These are phyloP conservation scores for Tarsius wallacei DNA, from an alignment of 2,797 vertebrate genomes.

Conservation along the genomic window DNA sequence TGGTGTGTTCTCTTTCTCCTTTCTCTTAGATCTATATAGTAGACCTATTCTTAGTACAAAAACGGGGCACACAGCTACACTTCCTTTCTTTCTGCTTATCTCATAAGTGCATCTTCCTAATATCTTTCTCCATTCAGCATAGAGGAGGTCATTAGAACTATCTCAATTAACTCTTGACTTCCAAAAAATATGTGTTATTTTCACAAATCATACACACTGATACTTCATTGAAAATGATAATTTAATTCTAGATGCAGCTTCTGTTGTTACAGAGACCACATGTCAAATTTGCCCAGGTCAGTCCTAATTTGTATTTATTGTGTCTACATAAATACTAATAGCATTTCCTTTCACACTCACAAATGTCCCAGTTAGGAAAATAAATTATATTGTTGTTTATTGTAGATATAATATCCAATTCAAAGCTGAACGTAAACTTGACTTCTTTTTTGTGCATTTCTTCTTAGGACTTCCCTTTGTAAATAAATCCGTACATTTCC, in stretches of 20 bases:
- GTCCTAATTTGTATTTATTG: neutral
- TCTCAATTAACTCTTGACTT: neutral
- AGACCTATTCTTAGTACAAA: neutral
- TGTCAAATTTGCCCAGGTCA: neutral
- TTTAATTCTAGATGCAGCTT: neutral
- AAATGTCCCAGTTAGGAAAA: neutral
- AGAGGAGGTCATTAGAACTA: neutral
- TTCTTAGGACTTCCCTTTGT: conserved; percentile 15
- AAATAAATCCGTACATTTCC: neutral
- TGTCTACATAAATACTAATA: neutral
- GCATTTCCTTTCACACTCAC: neutral
- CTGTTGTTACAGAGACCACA: neutral
- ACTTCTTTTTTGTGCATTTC: neutral
- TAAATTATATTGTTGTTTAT: neutral
- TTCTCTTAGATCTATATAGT: neutral
- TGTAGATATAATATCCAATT: neutral
- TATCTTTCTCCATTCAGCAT: neutral
- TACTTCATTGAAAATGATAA: neutral
- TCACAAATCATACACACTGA: neutral
- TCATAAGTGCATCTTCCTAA: neutral
- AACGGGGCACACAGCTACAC: neutral
- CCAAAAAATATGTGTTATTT: neutral
- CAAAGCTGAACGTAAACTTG: neutral
- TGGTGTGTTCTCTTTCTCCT: neutral
- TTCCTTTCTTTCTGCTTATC: neutral